Evolutionary conservation across 2,888 invertebrate species (phyloP).

Genomic region (Operophtera brumata): DNA sequence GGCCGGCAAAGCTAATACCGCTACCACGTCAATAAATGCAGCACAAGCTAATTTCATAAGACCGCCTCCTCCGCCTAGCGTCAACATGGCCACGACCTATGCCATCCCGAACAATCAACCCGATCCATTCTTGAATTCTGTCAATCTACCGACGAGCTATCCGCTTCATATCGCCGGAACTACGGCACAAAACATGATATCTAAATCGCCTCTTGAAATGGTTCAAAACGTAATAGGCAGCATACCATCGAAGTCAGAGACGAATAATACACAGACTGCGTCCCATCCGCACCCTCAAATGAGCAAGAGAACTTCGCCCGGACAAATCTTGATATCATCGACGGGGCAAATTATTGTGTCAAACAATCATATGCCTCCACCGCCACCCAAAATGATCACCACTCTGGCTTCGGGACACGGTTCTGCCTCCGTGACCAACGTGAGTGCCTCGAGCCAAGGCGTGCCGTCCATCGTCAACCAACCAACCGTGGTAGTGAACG

Average conservation of each 20-base stretch:
- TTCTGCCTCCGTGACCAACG: slow-evolving; percentile 83
- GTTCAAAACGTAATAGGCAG: slow-evolving; percentile 88
- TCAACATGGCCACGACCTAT: slow-evolving; percentile 67
- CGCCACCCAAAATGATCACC: slow-evolving; percentile 79
- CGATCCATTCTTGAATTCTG: slow-evolving; percentile 72
- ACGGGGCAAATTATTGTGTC: slow-evolving; percentile 88
- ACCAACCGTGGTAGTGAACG: slow-evolving; percentile 90
- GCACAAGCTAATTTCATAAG: slow-evolving; percentile 72
- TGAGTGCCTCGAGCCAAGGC: slow-evolving; percentile 83
- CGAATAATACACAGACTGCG: slow-evolving; percentile 67
- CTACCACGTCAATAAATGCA: slow-evolving; percentile 87
- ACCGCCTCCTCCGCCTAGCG: slow-evolving; percentile 68
- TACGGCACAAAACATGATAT: slow-evolving; percentile 76
- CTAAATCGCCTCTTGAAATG: slow-evolving; percentile 86
- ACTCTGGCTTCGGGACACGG: slow-evolving; percentile 82
- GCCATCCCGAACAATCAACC: slow-evolving; percentile 75
- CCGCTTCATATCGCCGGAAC: slow-evolving; percentile 73
- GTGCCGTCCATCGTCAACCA: slow-evolving; percentile 86
- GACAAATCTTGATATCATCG: slow-evolving; percentile 88
- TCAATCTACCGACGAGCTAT: slow-evolving; percentile 71
- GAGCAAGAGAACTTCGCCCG: slow-evolving; percentile 69
- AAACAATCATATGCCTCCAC: slow-evolving; percentile 83
- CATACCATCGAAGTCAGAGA: slow-evolving; percentile 75
- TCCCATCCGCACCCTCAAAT: slow-evolving; percentile 40
- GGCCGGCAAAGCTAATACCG: slow-evolving; percentile 87